Conservation (phyloP, 2,113 vertebrate genomes). For the Zeus faber region DNA sequence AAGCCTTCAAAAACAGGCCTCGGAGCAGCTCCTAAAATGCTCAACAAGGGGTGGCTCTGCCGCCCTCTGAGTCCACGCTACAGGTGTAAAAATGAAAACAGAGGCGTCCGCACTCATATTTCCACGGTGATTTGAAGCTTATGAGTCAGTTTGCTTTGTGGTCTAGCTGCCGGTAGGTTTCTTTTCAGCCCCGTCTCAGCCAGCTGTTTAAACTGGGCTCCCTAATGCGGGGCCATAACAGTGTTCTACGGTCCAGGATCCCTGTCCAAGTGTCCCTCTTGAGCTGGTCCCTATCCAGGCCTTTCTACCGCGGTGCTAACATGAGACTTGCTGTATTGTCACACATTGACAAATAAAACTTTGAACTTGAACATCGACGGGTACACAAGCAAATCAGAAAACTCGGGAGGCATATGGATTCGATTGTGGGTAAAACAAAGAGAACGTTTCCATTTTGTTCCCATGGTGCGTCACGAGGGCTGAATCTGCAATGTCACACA, state of each 20-base stretch:
- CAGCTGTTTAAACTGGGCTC: constrained; percentile 15
- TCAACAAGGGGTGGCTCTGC: constrained; percentile 8
- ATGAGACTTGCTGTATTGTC: no score
- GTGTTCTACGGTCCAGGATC: not conserved
- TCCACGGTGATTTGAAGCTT: constrained; percentile 12
- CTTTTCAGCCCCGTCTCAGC: not conserved
- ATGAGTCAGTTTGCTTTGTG: constrained; percentile 19
- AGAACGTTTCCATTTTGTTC: constrained; percentile 3
- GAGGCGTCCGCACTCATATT: constrained; percentile 12
- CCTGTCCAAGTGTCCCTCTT: not conserved
- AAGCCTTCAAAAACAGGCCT: constrained; percentile 5
- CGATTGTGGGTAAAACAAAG: constrained; percentile 19
- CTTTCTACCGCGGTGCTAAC: no score
- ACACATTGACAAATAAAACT: no score
- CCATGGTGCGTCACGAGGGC: constrained; percentile 6
- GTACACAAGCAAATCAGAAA: constrained; percentile 21
- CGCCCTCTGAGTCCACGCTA: constrained; percentile 4
- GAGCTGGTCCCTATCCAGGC: no score
- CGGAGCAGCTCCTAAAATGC: constrained; percentile 9
- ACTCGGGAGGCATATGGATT: constrained; percentile 34
- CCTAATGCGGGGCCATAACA: not conserved
- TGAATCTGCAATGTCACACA: constrained; percentile 23
- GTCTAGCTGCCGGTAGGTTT: constrained; percentile 18
- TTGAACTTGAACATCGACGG: no score
- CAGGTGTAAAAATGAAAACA: constrained; percentile 36